A percentile compares a stretch with the other conserved stretches of the same genome.
Conservation (phyloP, 1,140 invertebrate genomes). For the Cataglyphis hispanica region DNA sequence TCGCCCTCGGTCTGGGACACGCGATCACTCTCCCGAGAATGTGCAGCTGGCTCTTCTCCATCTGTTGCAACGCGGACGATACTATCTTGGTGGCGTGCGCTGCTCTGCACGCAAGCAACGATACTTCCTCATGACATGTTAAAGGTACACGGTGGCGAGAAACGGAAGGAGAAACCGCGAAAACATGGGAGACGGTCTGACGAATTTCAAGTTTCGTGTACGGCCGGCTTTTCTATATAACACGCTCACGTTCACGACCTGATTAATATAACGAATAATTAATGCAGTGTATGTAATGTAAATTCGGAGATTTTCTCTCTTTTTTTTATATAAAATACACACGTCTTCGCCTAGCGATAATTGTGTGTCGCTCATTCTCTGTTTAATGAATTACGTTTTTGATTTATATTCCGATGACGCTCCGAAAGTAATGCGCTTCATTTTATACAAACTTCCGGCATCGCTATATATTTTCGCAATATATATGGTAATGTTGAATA, state of each 20-base stretch:
- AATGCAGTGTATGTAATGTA: conserved; percentile 9
- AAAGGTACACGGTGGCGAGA: conserved; percentile 27
- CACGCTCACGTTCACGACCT: conserved; percentile 17
- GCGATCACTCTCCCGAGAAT: conserved; percentile 59
- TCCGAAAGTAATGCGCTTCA: background rate
- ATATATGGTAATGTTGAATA: conserved; percentile 59
- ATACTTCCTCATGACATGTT: conserved; percentile 52
- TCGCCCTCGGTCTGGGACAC: background rate
- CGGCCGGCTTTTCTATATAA: conserved; percentile 1
- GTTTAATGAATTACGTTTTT: conserved; percentile 32
- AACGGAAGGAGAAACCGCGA: conserved; percentile 38
- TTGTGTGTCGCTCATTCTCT: background rate
- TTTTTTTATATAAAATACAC: conserved; percentile 4
- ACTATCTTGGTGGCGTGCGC: conserved; percentile 22
- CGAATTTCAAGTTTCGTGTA: conserved; percentile 44
- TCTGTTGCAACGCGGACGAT: conserved; percentile 47
- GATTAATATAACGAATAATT: conserved; percentile 54
- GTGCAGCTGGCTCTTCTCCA: conserved; percentile 34
- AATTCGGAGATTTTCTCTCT: conserved; percentile 14
- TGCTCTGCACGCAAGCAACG: conserved; percentile 20
- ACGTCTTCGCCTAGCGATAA: background rate
- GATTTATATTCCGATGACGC: conserved; percentile 43
- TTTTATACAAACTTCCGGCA: conserved; percentile 22
- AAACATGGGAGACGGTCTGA: conserved; percentile 43
- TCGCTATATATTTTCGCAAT: conserved; percentile 39